A percentile compares a stretch with the other conserved stretches of the same genome.
phyloP scores from a whole-genome alignment of 2,797 vertebrate species.

The Semotilus atromaculatus region DNA sequence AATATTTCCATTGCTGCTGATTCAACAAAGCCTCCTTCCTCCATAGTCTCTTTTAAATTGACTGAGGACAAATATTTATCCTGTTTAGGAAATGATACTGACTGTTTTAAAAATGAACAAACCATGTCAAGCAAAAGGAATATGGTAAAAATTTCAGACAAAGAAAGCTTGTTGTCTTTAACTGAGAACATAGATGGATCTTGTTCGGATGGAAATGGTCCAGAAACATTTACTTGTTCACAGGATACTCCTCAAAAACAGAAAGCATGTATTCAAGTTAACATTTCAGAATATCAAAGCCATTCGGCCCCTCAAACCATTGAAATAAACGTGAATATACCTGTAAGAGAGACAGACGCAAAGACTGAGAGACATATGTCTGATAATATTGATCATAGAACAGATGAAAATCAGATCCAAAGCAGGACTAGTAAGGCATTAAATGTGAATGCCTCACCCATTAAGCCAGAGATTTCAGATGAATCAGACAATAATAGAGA shows the following conservation, averaged over 20 bases:
- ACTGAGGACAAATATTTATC: slow-evolving; percentile 33
- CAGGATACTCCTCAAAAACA: not conserved
- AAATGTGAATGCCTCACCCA: not conserved
- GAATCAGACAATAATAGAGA: not conserved
- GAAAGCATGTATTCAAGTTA: not conserved
- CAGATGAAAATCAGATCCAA: slow-evolving; percentile 1
- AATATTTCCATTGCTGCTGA: slow-evolving; percentile 47
- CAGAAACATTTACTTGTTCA: not conserved
- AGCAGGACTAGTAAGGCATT: slow-evolving; percentile 10
- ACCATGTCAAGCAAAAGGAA: slow-evolving; percentile 21
- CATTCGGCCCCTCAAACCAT: not conserved
- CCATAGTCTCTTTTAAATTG: slow-evolving; percentile 19
- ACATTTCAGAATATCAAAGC: slow-evolving; percentile 1
- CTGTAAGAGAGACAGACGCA: slow-evolving; percentile 29
- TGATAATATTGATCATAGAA: not conserved
- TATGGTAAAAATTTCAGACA: slow-evolving; percentile 18
- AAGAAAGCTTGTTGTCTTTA: slow-evolving; percentile 6
- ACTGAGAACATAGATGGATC: not conserved
- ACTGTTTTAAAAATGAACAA: slow-evolving; percentile 26
- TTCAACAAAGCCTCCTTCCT: slow-evolving; percentile 25
- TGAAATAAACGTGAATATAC: not conserved
- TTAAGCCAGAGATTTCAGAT: not conserved
- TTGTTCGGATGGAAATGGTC: not conserved
- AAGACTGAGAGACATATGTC: slow-evolving; percentile 20
- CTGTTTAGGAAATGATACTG: slow-evolving; percentile 25